Percentiles rank a stretch among this genome's conserved stretches.
These are phyloP conservation scores for Nasonia oneida DNA, from an alignment of 2,888 invertebrate species.

Conservation along the genomic window DNA sequence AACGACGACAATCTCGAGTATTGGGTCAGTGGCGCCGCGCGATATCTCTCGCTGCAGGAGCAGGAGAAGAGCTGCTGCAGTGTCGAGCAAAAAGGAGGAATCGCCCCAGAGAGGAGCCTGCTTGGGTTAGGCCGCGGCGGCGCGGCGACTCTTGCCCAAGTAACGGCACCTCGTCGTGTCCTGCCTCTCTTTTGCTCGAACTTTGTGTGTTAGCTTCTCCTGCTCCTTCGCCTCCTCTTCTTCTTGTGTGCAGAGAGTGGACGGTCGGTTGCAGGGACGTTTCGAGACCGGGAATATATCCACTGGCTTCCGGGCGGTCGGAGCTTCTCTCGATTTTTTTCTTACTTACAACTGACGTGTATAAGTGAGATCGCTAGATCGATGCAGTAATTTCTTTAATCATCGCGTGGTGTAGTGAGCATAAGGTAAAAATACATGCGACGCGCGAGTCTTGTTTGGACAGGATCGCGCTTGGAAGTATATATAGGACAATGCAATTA, in stretches of 20 bases:
- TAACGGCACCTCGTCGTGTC: constrained; percentile 43
- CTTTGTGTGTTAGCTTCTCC: not conserved
- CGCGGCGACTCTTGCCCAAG: not conserved
- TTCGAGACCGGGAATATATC: constrained; percentile 35
- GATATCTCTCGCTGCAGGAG: not conserved
- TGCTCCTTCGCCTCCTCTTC: not conserved
- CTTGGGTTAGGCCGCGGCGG: constrained; percentile 64
- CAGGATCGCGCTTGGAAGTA: not conserved
- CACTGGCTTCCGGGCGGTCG: constrained; percentile 39
- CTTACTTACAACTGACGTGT: not conserved
- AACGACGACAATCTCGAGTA: not conserved
- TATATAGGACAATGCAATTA: constrained; percentile 43
- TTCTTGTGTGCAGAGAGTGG: not conserved
- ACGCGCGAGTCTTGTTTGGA: not conserved
- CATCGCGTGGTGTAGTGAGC: not conserved
- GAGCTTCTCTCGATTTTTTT: not conserved
- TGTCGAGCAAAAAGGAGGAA: constrained; percentile 40
- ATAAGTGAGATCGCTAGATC: no score
- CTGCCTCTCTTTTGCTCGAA: not conserved
- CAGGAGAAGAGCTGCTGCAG: not conserved
- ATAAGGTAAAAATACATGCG: not conserved
- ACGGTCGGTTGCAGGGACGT: not conserved
- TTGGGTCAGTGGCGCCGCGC: constrained; percentile 57
- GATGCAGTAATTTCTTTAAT: not conserved
- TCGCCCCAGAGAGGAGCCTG: constrained; percentile 15